Conservation (phyloP, 2,797 vertebrate genomes). For the Ctenosaura bakeri region DNA sequence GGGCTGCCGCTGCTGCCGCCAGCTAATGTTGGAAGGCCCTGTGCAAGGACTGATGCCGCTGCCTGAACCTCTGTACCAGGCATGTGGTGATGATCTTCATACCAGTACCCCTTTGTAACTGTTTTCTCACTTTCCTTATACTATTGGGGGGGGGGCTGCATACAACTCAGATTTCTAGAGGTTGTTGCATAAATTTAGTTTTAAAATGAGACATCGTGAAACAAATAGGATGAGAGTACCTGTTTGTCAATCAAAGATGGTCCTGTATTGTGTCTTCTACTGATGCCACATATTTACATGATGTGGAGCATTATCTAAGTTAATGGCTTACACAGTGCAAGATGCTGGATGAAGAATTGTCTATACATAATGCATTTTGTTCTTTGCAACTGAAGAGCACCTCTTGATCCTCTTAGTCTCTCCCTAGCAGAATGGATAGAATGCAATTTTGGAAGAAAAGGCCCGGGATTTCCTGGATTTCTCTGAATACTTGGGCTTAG, state of each 20-base stretch:
- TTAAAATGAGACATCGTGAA: fast-evolving
- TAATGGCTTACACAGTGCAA: slow-evolving; percentile 45
- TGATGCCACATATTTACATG: slow-evolving; percentile 51
- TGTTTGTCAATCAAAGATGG: slow-evolving; percentile 48
- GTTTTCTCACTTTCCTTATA: neutral
- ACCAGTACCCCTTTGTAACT: slow-evolving; percentile 31
- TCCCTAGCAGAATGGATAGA: neutral
- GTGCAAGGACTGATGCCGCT: slow-evolving; percentile 68
- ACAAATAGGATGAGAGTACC: neutral
- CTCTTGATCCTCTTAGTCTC: neutral
- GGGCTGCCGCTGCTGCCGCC: slow-evolving; percentile 30
- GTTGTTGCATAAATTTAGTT: neutral
- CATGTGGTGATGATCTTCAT: slow-evolving; percentile 43
- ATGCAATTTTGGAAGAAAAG: neutral
- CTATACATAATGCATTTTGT: slow-evolving; percentile 36
- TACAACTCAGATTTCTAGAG: slow-evolving; percentile 14
- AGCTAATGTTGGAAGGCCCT: slow-evolving; percentile 42
- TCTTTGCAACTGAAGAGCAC: slow-evolving; percentile 32
- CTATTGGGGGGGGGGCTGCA: neutral
- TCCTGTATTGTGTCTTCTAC: slow-evolving; percentile 37
- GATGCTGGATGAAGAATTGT: slow-evolving; percentile 39
- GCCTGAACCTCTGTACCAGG: slow-evolving; percentile 61
- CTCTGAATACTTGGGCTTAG: neutral
- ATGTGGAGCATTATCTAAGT: slow-evolving; percentile 45
- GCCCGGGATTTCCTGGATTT: neutral